Evolutionary conservation across 2,113 vertebrate species (phyloP).

Genomic region (Hymenochirus boettgeri): DNA sequence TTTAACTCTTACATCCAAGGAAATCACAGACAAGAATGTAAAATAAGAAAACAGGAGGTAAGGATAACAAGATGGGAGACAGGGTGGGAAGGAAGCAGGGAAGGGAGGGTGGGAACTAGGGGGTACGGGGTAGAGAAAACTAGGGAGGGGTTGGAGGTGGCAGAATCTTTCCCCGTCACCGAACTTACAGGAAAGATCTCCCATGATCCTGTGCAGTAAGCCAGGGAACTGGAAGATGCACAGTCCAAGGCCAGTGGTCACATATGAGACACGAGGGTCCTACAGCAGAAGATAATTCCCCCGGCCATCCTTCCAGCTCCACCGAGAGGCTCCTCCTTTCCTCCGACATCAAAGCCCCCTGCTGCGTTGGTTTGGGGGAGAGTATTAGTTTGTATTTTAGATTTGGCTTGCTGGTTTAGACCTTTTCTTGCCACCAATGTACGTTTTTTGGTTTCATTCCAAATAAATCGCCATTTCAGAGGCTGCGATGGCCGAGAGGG

Average conservation of each 20-base stretch:
- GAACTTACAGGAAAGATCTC: not conserved
- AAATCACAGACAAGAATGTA: not conserved
- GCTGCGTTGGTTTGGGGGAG: not conserved
- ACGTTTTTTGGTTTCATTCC: constrained; percentile 22
- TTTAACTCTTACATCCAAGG: not conserved
- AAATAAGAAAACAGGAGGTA: constrained; percentile 17
- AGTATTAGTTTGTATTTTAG: not conserved
- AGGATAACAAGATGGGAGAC: too few species aligned
- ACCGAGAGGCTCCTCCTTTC: constrained; percentile 5
- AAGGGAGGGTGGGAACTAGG: constrained; percentile 59
- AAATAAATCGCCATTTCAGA: constrained; percentile 45
- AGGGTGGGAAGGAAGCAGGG: constrained; percentile 39
- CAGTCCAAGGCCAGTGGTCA: not conserved
- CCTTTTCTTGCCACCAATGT: constrained; percentile 35
- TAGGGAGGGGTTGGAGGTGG: not conserved
- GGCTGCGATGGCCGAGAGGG: constrained; percentile 48
- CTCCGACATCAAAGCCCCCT: constrained; percentile 3
- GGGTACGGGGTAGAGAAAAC: constrained; percentile 52
- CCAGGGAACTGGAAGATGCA: constrained; percentile 15
- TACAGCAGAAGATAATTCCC: not conserved
- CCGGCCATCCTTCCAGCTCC: constrained; percentile 1
- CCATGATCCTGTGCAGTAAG: constrained; percentile 2
- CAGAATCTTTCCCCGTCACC: not conserved
- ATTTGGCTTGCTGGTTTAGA: not conserved
- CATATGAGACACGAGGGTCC: not conserved